Conservation (phyloP, 1,140 invertebrate species). For the Drosophila eugracilis region DNA sequence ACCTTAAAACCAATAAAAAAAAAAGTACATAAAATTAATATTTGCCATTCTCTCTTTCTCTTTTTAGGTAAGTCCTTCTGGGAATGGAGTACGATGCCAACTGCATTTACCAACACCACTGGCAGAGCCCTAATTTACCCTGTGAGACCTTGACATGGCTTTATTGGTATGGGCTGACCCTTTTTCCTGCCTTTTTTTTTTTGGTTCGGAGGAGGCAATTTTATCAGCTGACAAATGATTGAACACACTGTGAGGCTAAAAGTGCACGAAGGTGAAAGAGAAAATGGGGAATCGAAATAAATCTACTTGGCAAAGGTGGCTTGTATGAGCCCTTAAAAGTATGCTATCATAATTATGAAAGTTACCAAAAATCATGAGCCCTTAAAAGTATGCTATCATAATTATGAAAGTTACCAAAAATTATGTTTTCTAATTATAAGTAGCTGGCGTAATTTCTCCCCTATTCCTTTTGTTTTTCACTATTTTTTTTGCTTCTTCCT, state of each 20-base stretch:
- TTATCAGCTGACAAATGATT: slow-evolving; percentile 44
- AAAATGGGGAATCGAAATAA: slow-evolving; percentile 6
- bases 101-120: slow-evolving; percentile 21
- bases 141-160: slow-evolving; percentile 40
- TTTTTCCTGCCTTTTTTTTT: background rate
- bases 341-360: no score
- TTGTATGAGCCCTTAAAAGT: no score
- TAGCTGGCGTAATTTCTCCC: background rate
- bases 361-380: no score
- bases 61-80: slow-evolving; percentile 37
- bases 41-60: background rate
- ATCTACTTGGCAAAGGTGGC: background rate
- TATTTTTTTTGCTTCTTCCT: background rate
- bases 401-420: background rate
- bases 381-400: no score
- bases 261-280: slow-evolving; percentile 7
- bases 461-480: background rate
- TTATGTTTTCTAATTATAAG: background rate
- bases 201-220: slow-evolving; percentile 17
- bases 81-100: slow-evolving; percentile 7
- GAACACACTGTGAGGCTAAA: slow-evolving; percentile 24
- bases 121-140: slow-evolving; percentile 22
- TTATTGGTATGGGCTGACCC: background rate
- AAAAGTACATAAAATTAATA: slow-evolving; percentile 19
- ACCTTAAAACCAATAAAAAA: background rate